Evolutionary conservation across 2,797 vertebrate genomes (phyloP).

Genomic region (Catamblyrhynchus diadema): DNA sequence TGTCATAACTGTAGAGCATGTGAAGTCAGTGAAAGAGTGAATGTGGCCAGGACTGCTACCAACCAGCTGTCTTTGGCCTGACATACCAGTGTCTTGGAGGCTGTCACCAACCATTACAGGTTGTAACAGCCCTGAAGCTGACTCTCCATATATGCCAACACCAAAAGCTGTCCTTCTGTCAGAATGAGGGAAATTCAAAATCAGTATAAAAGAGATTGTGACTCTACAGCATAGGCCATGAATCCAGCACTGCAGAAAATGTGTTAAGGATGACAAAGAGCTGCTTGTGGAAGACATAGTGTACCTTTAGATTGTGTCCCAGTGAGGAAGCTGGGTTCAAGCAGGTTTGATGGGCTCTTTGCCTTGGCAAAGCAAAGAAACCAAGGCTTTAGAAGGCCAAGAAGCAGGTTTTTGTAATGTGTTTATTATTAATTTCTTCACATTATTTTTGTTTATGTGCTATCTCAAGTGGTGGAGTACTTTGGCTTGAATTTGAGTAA

Average conservation of each 20-base stretch:
- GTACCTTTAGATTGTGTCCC: background rate
- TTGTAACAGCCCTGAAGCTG: background rate
- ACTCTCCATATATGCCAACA: background rate
- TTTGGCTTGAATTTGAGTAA: conserved; percentile 2
- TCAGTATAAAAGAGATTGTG: background rate
- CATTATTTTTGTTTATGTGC: background rate
- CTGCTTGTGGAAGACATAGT: background rate
- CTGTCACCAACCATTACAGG: background rate
- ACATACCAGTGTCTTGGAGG: background rate
- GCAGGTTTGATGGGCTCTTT: background rate
- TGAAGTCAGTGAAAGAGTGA: background rate
- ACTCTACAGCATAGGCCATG: background rate
- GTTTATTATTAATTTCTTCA: background rate
- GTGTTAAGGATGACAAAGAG: background rate
- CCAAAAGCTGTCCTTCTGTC: background rate
- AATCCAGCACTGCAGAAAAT: background rate
- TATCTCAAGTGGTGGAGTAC: background rate
- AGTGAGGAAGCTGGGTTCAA: background rate
- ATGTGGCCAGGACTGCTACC: background rate
- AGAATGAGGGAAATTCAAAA: background rate
- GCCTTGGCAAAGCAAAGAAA: background rate
- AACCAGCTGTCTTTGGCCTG: conserved; percentile 1
- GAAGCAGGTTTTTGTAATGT: background rate
- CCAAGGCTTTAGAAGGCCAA: background rate
- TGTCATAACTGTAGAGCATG: background rate